Base-by-base conservation (phyloP, 2,113 vertebrate genomes). In the Bubo bubo region DNA sequence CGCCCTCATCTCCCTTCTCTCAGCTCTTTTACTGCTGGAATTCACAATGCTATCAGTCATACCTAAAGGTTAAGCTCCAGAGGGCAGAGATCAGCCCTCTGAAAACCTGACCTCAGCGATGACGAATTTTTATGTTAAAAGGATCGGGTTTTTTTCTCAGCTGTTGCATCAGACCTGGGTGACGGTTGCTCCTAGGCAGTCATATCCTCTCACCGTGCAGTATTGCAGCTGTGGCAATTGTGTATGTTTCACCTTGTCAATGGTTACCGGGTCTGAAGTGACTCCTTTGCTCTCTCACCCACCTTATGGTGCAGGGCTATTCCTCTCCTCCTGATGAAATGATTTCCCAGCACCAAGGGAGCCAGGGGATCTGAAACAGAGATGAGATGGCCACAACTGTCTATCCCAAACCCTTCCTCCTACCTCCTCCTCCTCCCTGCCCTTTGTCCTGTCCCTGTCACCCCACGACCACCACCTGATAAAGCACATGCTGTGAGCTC, bases 401-500 rank as follows among this genome's bases (percentile, higher is more conserved):
- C 95, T 93, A 76, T 95, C 92, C 89, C 96, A 97, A 97, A 90
- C 79, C 73, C 82, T 91, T 96, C 73, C 72, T 96, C 86, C 94
- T 72, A 2, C 28, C 53, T 73, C n/a, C 43, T 85, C 73, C 39
- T 86, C 32, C 49, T 68, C 37, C 47, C 63, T 64, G 43, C 30
- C 74, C 96, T 97, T 62, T 82, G 66, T 85, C 72, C 81, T 72
- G 81, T 96, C 92, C 79, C 89, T 95, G 94, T 67, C 68, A 74
- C 60, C 70, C 71, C 60, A 59, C 0, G 4, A 56, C 62, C 60
- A 63, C 66, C 90, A 72, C 93, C 96, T 92, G 86, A 85, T 90
- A 96, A 97, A 97, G 85, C 97, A 97, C 94, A 93, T 88, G 67
- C 95, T 94, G 96, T 96, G 97, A 97, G 90, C 94, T 91, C 77